A percentile compares a stretch with the other conserved stretches of the same genome.
Evolutionary conservation across 2,888 invertebrate species (phyloP).

Genomic region (Dicyrtoma fusca): DNA sequence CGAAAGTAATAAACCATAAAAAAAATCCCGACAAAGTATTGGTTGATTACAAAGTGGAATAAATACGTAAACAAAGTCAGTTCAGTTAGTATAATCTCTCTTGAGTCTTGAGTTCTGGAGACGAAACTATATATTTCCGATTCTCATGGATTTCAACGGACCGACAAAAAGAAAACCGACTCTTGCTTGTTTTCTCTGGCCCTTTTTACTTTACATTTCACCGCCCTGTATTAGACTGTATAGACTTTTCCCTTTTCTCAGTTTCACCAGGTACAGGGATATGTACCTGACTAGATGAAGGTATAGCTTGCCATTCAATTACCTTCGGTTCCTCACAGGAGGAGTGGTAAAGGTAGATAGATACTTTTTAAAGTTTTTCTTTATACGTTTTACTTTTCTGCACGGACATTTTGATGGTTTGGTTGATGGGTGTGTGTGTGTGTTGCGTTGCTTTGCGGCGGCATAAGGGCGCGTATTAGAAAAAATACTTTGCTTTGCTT

Average conservation of each 20-base stretch:
- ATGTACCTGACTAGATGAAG: no score
- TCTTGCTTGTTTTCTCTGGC: slow-evolving; percentile 34
- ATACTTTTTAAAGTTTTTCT: no score
- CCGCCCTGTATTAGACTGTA: not conserved
- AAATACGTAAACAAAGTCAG: slow-evolving; percentile 35
- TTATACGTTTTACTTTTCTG: no score
- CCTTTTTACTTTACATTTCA: slow-evolving; percentile 19
- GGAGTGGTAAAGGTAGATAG: no score
- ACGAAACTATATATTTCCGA: slow-evolving; percentile 9
- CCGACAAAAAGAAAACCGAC: slow-evolving; percentile 34
- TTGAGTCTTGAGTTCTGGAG: not conserved
- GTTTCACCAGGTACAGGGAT: not conserved
- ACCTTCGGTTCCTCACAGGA: no score
- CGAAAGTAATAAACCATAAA: not conserved
- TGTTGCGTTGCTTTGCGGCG: no score
- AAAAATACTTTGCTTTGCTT: no score
- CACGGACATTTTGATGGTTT: no score
- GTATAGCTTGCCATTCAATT: no score
- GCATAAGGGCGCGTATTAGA: no score
- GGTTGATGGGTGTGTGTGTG: no score
- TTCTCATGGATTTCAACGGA: slow-evolving; percentile 16
- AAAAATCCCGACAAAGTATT: slow-evolving; percentile 7
- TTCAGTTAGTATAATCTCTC: slow-evolving; percentile 16
- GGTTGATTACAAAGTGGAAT: slow-evolving; percentile 21
- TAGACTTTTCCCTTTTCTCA: not conserved